Base-by-base conservation (phyloP, 2,113 vertebrate genomes). In the Cephalophus harveyi region DNA sequence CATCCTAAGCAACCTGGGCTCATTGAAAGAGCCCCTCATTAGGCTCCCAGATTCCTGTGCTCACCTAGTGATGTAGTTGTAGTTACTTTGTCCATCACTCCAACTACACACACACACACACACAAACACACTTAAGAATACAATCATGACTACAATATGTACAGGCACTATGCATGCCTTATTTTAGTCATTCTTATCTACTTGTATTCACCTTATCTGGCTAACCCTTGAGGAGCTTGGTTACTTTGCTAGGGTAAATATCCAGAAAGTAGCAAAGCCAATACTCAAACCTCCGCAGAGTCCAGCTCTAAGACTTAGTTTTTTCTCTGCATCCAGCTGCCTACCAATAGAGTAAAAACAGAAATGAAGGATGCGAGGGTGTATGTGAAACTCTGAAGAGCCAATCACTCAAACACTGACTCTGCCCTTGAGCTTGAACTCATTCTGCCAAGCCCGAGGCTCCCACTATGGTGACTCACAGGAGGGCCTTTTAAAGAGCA, bases 401-500 rank as follows among this genome's bases (percentile, higher is more conserved):
- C 46, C 91, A 84, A 25, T 95, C 46, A 71, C 67, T 92, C 87
- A 67, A 88, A 93, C 50, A 57, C 90, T 46, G 25, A 30, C 43
- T 95, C 46, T 97, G 93, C 71, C 83, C 95, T 89, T 74, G 43
- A 95, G 86, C 59, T 85, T 96, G 96, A 97, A 89, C 83, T 95
- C 91, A 60, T 48, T 30, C 57, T 60, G 43, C 50, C 3, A 59
- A 52, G 88, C 48, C 33, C 1, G 7, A 81, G 52, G 83, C 40
- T 54, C 91, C 76, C 21, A 55, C 82, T 33, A 27, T 0, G 11
- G 46, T 6, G 48, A 93, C 25, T 81, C 1, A 10, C 87, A 76
- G 71, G 83, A 94, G 84, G 64, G 87, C 83, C 52, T 96, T 98
- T 96, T 84, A 95, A 95, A 98, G 89, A 97, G 64, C 48, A 91